Evolutionary conservation across 2,888 invertebrate genomes (phyloP), one percentile per base, ranked within the genome.

Genomic region (Phyllotreta striolata): DNA sequence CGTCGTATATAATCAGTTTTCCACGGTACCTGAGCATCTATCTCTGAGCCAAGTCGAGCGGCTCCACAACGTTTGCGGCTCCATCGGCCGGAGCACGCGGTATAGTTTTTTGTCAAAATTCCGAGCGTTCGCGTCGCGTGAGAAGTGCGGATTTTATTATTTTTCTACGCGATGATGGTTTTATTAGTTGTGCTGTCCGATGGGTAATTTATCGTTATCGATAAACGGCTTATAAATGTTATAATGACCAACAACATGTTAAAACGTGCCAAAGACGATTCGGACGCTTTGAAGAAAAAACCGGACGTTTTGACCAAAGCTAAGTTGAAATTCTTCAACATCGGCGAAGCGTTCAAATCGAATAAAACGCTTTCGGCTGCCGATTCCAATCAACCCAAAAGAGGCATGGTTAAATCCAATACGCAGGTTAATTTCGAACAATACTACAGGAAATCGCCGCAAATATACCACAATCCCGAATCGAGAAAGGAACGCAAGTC

Each of bases 391-490:
- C 71, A 75, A 43, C 68, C 69, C 4, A 78, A 76, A 49, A 81
- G 79, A 72, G 74, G 78, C 0, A 72, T 78, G 54, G 74, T 79
- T 0, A 82, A 80, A 70, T 78, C 80, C 3, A 77, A 78, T 68
- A 78, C 81, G 3, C 81, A 81, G 68, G 74, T 78, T 1, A 86
- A 85, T 61, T 79, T 85, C 55, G 85, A 85, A 41, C 80, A 82
- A 63, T 78, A 82, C 58, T 67, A 80, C 34, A 86, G 85, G 74
- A 85, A 84, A 62, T 68, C 66, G 37, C 73, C 78, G 6, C 73
- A 76, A 40, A 67, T 74, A 4, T 74, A 73, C 40, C 66, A 73
- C 8, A 78, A 77, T 57, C 66, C 68, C 7, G 62, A 65, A n/a
- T 62, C 57, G 1, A 66, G 43, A 0, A 58, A 65, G 41, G 55